These are phyloP conservation scores for Manduca sexta DNA, from an alignment of 1,140 invertebrate species.

Conservation along the genomic window DNA sequence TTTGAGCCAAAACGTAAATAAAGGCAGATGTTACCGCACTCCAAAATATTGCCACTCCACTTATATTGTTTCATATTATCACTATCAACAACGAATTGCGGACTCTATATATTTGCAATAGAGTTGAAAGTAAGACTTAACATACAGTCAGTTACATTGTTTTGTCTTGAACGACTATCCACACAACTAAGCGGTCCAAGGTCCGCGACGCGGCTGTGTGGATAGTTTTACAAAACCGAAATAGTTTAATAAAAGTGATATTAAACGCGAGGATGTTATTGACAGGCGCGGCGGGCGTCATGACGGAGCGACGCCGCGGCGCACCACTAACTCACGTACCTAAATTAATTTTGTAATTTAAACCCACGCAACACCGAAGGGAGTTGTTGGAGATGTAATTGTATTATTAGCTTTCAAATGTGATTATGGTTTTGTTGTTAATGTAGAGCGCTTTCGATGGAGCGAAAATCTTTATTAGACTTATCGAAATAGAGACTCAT, in stretches of 20 bases:
- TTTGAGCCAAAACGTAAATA: conserved; percentile 69
- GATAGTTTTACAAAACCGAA: conserved; percentile 69
- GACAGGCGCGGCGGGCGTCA: conserved; percentile 37
- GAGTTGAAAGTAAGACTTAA: not conserved
- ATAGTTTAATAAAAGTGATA: conserved; percentile 65
- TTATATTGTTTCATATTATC: conserved; percentile 13
- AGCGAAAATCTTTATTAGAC: too few relatives aligned
- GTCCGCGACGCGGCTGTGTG: conserved; percentile 42
- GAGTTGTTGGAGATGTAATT: too few relatives aligned
- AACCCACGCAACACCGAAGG: not conserved
- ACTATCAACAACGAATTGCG: not conserved
- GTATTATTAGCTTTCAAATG: too few relatives aligned
- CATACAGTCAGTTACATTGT: conserved; percentile 4
- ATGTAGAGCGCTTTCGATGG: too few relatives aligned
- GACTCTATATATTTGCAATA: not conserved
- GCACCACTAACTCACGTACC: not conserved
- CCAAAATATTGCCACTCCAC: conserved; percentile 44
- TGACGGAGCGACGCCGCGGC: conserved; percentile 1
- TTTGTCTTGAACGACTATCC: not conserved
- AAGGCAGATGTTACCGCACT: conserved; percentile 69
- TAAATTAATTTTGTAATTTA: conserved; percentile 5
- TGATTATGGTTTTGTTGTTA: too few relatives aligned
- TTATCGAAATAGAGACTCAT: too few relatives aligned
- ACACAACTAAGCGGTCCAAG: conserved; percentile 33
- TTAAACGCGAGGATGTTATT: conserved; percentile 54